Percentiles rank a stretch among this genome's conserved stretches.
phyloP scores from a whole-genome alignment of 2,888 invertebrate species.

The Synanthedon myopaeformis region DNA sequence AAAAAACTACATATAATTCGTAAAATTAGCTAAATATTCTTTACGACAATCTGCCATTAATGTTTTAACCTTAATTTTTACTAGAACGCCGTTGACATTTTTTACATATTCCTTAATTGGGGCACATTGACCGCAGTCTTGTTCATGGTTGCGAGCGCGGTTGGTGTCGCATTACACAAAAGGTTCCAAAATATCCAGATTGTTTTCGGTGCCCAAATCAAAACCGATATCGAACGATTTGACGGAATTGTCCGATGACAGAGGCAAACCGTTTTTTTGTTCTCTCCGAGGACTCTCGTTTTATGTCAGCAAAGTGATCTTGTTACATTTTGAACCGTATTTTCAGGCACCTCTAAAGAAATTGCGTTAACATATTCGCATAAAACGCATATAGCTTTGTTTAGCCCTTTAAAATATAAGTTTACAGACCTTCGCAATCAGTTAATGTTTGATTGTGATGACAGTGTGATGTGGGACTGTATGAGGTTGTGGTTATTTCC shows the following conservation, averaged over 20 bases:
- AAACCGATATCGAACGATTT: conserved; percentile 57
- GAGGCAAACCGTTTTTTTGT: conserved; percentile 19
- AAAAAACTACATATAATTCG: conserved; percentile 15
- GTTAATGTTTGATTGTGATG: conserved; percentile 39
- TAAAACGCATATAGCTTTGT: conserved; percentile 5
- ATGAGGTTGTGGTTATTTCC: conserved; percentile 26
- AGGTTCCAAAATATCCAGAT: conserved; percentile 42
- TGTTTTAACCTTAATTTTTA: too few relatives aligned
- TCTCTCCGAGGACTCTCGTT: background rate
- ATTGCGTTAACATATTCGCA: background rate
- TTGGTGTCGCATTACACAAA: conserved; percentile 58
- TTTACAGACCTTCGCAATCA: conserved; percentile 43
- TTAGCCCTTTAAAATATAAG: conserved; percentile 35
- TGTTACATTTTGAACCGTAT: background rate
- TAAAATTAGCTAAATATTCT: too few relatives aligned
- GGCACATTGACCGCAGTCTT: conserved; percentile 33
- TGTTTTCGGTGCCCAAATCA: conserved; percentile 54
- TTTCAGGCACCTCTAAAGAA: background rate
- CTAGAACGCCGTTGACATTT: too few relatives aligned
- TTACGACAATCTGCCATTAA: too few relatives aligned
- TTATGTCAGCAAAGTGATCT: background rate
- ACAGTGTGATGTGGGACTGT: conserved; percentile 41
- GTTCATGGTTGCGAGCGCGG: conserved; percentile 34
- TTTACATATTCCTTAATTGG: conserved; percentile 23
- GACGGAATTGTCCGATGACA: conserved; percentile 53